Conservation (phyloP, 2,797 vertebrate species). For the Ammospiza maritima region DNA sequence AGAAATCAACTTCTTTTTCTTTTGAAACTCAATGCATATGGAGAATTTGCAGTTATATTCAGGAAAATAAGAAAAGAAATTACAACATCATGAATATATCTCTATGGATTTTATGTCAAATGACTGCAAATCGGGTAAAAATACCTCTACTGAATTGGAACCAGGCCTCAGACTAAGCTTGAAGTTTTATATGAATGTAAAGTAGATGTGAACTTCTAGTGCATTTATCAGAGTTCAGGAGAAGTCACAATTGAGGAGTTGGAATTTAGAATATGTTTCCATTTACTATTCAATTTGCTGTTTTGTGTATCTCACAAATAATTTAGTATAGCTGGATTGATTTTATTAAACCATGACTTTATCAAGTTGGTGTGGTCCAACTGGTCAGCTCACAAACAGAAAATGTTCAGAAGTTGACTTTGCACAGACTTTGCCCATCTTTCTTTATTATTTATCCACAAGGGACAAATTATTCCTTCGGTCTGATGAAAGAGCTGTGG, state of each 20-base stretch:
- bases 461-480: not conserved
- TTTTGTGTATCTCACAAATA: not conserved
- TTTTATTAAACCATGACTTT: conserved; percentile 11
- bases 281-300: not conserved
- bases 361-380: not conserved
- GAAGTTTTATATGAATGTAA: not conserved
- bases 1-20: not conserved
- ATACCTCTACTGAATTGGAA: not conserved
- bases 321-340: not conserved
- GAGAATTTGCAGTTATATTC: not conserved
- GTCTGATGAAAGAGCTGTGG: not conserved
- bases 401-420: conserved; percentile 8
- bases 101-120: not conserved
- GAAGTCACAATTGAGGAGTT: not conserved
- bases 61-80: conserved; percentile 1
- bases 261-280: not conserved
- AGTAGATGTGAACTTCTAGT: not conserved
- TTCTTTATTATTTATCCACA: not conserved
- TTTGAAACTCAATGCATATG: not conserved
- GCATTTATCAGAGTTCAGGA: not conserved
- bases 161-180: not conserved
- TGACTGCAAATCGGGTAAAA: not conserved
- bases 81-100: not conserved
- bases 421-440: not conserved
- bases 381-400: not conserved